Conservation (phyloP, 2,888 invertebrate genomes). For the Horisme vitalbata region DNA sequence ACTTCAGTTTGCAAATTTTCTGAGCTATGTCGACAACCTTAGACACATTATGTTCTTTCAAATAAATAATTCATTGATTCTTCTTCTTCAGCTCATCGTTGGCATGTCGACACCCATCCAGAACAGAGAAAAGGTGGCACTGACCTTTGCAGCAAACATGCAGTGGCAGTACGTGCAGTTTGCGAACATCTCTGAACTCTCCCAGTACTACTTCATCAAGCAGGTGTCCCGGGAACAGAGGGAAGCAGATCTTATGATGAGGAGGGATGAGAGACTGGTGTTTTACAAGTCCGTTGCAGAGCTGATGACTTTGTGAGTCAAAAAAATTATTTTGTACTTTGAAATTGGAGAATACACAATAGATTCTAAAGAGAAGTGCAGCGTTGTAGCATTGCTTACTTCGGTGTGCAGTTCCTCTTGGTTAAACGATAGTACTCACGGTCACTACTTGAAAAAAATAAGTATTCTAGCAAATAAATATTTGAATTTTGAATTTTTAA, state of each 20-base stretch:
- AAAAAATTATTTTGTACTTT: background rate
- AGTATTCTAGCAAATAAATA: too few relatives aligned
- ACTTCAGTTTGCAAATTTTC: too few relatives aligned
- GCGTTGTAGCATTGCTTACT: too few relatives aligned
- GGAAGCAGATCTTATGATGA: conserved; percentile 50
- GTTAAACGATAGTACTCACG: too few relatives aligned
- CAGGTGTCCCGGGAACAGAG: conserved; percentile 65
- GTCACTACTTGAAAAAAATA: too few relatives aligned
- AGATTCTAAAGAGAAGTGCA: too few relatives aligned
- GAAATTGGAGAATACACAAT: too few relatives aligned
- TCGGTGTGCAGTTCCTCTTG: too few relatives aligned
- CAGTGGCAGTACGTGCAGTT: conserved; percentile 85
- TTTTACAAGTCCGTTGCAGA: conserved; percentile 64
- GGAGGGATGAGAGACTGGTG: conserved; percentile 61
- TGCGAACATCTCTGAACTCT: conserved; percentile 73
- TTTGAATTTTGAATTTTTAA: too few relatives aligned
- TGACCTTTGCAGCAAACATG: conserved; percentile 84
- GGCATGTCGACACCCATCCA: conserved; percentile 83
- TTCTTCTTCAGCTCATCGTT: conserved; percentile 75
- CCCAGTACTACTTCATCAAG: conserved; percentile 73
- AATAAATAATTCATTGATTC: background rate
- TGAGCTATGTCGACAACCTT: too few relatives aligned
- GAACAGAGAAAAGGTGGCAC: conserved; percentile 73
- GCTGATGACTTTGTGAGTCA: conserved; percentile 58
- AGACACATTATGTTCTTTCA: background rate